Percentiles rank a stretch among this genome's conserved stretches.
phyloP scores from a whole-genome alignment of 2,888 invertebrate species.

The Cerastoderma edule region DNA sequence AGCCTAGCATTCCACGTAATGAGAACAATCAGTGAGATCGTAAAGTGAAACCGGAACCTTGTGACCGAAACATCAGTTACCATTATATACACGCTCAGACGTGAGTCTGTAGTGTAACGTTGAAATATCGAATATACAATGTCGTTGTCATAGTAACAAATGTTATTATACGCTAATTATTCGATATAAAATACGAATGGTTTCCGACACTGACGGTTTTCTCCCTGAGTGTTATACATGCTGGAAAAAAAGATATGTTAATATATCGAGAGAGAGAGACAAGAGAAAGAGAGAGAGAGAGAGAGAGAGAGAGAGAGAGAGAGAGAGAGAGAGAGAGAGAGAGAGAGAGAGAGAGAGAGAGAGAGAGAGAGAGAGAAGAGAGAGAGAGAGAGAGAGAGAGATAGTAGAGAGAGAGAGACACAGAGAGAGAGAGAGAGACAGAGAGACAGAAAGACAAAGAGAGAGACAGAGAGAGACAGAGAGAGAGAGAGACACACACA shows the following conservation, averaged over 20 bases:
- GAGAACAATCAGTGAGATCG: too few species aligned
- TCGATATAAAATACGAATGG: slow-evolving; percentile 8
- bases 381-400: slow-evolving; percentile 1
- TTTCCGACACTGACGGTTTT: neutral
- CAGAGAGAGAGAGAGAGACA: neutral
- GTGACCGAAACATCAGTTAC: too few species aligned
- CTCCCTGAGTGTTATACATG: neutral
- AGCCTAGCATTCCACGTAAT: too few species aligned
- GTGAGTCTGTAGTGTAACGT: too few species aligned
- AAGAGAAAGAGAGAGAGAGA: neutral
- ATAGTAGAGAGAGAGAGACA: slow-evolving; percentile 1
- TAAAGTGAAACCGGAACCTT: too few species aligned
- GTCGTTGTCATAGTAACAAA: neutral
- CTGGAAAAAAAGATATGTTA: neutral
- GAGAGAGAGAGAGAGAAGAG: slow-evolving; percentile 1
- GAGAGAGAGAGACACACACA: neutral
- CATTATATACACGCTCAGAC: too few species aligned
- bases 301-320: slow-evolving; percentile 1
- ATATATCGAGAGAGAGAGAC: neutral
- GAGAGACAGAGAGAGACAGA: neutral
- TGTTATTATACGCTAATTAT: slow-evolving; percentile 10
- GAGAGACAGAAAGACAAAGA: neutral
- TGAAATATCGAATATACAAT: too few species aligned
- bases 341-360: slow-evolving; percentile 1
- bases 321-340: slow-evolving; percentile 1